These are phyloP conservation scores for Parauchenoglanis punctatus DNA, from an alignment of 2,797 vertebrate genomes.

Conservation along the genomic window DNA sequence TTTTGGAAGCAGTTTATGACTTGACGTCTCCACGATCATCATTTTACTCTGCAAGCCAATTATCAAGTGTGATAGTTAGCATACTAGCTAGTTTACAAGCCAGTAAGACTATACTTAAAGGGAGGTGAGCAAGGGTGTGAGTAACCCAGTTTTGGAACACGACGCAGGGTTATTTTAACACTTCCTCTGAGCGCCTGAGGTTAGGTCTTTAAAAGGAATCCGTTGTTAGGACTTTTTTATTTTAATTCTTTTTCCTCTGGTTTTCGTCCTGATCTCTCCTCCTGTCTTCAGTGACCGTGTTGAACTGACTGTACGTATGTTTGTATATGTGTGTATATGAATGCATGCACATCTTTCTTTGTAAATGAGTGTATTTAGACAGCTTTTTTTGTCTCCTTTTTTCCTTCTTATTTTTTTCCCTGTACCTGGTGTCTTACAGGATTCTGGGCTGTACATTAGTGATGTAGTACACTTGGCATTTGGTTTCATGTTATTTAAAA, in stretches of 20 bases:
- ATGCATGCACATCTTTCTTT: conserved; percentile 45
- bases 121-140: conserved; percentile 11
- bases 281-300: conserved; percentile 44
- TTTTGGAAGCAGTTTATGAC: neutral
- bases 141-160: neutral
- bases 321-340: conserved; percentile 56
- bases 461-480: conserved; percentile 42
- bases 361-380: conserved; percentile 47
- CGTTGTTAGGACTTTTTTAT: conserved; percentile 25
- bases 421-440: conserved; percentile 41
- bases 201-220: conserved; percentile 36
- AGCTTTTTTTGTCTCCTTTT: neutral
- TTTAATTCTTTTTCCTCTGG: neutral
- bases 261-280: conserved; percentile 29
- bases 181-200: conserved; percentile 21
- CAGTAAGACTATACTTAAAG: neutral
- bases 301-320: conserved; percentile 53
- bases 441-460: conserved; percentile 52
- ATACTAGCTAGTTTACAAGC: neutral
- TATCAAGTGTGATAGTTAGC: neutral
- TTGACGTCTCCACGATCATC: neutral
- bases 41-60: neutral
- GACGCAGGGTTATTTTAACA: neutral
- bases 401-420: neutral
- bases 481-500: conserved; percentile 52